phyloP scores from a whole-genome alignment of 2,888 invertebrate genomes.

The Microctonus brassicae region DNA sequence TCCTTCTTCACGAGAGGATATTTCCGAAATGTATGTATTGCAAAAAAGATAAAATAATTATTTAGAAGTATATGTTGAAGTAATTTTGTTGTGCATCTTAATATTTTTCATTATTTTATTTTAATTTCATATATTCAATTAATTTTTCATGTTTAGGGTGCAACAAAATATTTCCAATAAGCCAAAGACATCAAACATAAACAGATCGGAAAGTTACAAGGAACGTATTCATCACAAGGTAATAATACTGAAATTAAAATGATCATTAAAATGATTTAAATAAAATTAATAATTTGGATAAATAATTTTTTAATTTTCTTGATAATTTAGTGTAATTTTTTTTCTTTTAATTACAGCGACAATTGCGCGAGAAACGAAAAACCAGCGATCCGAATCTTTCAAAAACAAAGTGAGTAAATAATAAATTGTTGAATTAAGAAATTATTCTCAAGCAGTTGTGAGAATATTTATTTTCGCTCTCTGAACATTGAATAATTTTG shows the following conservation, averaged over 20 bases:
- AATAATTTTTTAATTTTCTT: background rate
- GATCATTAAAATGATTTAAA: slow-evolving; percentile 3
- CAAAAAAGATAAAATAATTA: background rate
- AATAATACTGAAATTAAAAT: slow-evolving; percentile 41
- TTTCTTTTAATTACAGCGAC: slow-evolving; percentile 73
- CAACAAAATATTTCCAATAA: slow-evolving; percentile 69
- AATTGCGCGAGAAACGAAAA: slow-evolving; percentile 79
- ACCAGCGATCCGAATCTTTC: slow-evolving; percentile 86
- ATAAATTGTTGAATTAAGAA: slow-evolving; percentile 11
- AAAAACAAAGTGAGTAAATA: slow-evolving; percentile 75
- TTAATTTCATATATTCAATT: slow-evolving; percentile 25
- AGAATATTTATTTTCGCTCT: background rate
- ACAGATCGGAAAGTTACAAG: slow-evolving; percentile 82
- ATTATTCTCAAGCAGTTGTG: slow-evolving; percentile 39
- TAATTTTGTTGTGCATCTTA: slow-evolving; percentile 11
- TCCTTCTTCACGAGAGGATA: slow-evolving; percentile 67
- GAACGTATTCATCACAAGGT: slow-evolving; percentile 75
- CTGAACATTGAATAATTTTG: background rate
- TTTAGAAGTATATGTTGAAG: too few species aligned
- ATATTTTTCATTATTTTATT: slow-evolving; percentile 22
- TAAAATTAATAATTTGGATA: background rate
- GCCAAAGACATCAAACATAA: slow-evolving; percentile 71
- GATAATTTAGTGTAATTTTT: too few species aligned
- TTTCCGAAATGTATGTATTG: slow-evolving; percentile 65
- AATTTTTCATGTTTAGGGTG: slow-evolving; percentile 57